phyloP scores from a whole-genome alignment of 2,113 vertebrate genomes.

The Pseudopipra pipra region DNA sequence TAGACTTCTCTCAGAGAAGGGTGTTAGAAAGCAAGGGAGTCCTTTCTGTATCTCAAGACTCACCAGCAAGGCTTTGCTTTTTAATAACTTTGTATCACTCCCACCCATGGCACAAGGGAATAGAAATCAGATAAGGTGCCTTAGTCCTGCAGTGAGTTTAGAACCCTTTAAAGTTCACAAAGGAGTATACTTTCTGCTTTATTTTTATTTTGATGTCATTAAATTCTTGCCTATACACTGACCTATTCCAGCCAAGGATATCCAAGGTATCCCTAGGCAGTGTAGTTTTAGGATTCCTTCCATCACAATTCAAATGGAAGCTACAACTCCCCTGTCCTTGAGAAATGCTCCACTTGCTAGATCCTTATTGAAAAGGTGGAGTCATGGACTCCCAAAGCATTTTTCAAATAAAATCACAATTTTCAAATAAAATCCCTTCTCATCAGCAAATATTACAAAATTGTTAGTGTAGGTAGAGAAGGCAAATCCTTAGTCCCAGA shows the following conservation, averaged over 20 bases:
- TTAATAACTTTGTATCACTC: too few species aligned
- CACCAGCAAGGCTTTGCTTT: too few species aligned
- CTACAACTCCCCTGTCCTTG: background rate
- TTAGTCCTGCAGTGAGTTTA: background rate
- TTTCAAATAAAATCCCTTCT: background rate
- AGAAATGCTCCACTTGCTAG: background rate
- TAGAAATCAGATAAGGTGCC: background rate
- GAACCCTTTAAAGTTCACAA: background rate
- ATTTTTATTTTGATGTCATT: background rate
- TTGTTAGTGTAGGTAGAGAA: background rate
- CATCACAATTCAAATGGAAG: background rate
- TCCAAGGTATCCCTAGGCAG: fast-evolving
- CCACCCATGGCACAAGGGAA: background rate
- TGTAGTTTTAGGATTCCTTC: background rate
- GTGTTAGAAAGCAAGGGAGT: too few species aligned
- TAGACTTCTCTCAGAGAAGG: too few species aligned
- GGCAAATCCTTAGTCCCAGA: background rate
- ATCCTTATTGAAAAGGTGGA: background rate
- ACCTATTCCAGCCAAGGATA: background rate
- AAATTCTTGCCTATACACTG: background rate
- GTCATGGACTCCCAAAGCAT: background rate
- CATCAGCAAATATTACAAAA: background rate
- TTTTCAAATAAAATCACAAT: background rate
- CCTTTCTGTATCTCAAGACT: too few species aligned
- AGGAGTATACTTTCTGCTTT: background rate